phyloP scores from a whole-genome alignment of 1,140 invertebrate species.

The Mizuhopecten yessoensis region DNA sequence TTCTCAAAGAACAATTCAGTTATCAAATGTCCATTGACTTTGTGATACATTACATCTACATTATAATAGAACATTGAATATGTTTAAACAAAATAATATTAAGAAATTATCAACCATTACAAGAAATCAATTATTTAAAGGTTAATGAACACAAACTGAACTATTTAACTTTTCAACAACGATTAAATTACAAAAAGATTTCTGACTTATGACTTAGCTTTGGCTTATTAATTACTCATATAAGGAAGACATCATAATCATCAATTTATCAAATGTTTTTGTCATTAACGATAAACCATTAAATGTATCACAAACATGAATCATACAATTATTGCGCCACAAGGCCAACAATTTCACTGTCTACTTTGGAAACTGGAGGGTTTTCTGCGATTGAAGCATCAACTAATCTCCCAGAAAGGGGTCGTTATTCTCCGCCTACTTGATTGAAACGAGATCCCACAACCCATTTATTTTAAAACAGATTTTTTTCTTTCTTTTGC shows the following conservation, averaged over 20 bases:
- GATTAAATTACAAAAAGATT: not conserved
- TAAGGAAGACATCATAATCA: not conserved
- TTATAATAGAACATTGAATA: not conserved
- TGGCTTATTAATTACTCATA: not conserved
- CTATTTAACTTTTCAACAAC: not conserved
- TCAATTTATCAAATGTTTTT: not conserved
- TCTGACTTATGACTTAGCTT: not conserved
- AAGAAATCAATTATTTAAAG: not conserved
- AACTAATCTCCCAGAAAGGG: not conserved
- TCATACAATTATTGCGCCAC: not conserved
- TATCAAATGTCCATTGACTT: not conserved
- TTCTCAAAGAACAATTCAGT: not conserved
- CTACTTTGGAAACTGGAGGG: slow-evolving; percentile 28
- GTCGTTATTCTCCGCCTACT: no score
- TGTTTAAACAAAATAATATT: not conserved
- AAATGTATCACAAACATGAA: no score
- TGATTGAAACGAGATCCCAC: no score
- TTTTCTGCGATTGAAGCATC: not conserved
- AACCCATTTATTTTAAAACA: no score
- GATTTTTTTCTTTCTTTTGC: no score
- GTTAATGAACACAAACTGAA: not conserved
- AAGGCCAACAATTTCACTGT: not conserved
- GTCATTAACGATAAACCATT: not conserved
- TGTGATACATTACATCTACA: not conserved
- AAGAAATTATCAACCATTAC: not conserved